Evolutionary conservation across 2,888 invertebrate genomes (phyloP), one percentile per base, ranked within the genome.

Genomic region (Clistopyga incitator): DNA sequence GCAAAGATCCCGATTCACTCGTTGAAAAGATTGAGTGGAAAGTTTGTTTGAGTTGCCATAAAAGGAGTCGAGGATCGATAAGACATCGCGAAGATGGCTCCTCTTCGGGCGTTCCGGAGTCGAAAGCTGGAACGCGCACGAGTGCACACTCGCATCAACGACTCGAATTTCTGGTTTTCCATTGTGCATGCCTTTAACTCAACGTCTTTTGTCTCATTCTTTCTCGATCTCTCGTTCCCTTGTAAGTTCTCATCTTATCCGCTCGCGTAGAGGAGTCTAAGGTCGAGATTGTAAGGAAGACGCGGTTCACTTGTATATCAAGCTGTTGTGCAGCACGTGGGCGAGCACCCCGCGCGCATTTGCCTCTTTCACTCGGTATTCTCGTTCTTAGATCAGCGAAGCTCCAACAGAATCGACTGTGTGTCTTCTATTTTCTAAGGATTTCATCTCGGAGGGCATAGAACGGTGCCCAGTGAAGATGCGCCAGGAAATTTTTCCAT

Each of bases 111-210:
- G 54, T 34, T 15, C 20, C 52, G 29, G 34, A 6, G 18, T 50
- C 34, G 50, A 34, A 68, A 25, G 18, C 29, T 52, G 18, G 8
- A 54, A 15, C 8, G 54, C 42, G 50, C 47, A 42, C 29, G 13
- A 13, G 11, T n/a, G 75, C 20, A 10, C 25, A 86, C 84, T 82
- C 81, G 76, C 79, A 86, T 85, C 82, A 86, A 83, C 87, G 87
- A 89, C 90, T 90, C 87, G 88, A 91, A 89, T 90, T 91, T 91
- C 90, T 89, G 88, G 88, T 90, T 90, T 78, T 88, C 88, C 88
- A 90, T 91, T 91, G 89, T 90, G 86, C 84, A 81, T 78, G 72
- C 76, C 84, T 56, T 61, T 50, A 78, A 81, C 81, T 81, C 29
- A 54, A 56, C 84, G 72, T 84, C 65, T 78, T 84, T 83, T 85